These are phyloP conservation scores for Philotrypesis tridentata DNA, from an alignment of 1,140 invertebrate species.

Conservation along the genomic window DNA sequence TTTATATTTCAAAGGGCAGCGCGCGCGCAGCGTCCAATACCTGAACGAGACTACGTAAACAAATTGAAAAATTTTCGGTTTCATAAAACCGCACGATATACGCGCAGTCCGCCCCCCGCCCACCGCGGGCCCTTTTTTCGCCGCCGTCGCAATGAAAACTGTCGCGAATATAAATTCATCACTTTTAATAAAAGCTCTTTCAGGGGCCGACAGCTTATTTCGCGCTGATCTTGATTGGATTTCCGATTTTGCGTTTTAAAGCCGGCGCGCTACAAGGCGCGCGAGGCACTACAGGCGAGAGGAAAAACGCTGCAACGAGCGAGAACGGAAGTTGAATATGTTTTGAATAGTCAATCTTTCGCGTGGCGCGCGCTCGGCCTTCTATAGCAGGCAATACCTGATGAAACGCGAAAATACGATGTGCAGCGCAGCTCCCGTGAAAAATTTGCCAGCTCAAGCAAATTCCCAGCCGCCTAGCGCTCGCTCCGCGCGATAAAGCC, in stretches of 20 bases:
- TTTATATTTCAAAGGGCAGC: neutral
- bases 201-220: neutral
- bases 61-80: neutral
- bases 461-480: no score
- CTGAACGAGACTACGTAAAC: neutral
- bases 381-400: neutral
- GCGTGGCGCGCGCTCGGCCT: neutral
- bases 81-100: no score
- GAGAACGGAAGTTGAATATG: neutral
- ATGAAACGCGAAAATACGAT: slow-evolving; percentile 34
- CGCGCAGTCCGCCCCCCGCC: no score
- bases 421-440: slow-evolving; percentile 21
- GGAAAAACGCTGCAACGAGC: neutral
- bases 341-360: slow-evolving; percentile 38
- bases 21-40: no score
- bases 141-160: no score
- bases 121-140: no score
- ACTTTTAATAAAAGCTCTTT: neutral
- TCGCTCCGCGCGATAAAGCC: slow-evolving; percentile 9
- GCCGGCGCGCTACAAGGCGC: no score
- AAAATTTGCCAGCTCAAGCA: slow-evolving; percentile 17
- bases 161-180: neutral
- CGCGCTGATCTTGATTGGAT: slow-evolving; percentile 8
- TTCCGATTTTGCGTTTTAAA: neutral
- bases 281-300: no score